Evolutionary conservation across 2,888 invertebrate species (phyloP).

Genomic region (Chrysolina oricalcia): DNA sequence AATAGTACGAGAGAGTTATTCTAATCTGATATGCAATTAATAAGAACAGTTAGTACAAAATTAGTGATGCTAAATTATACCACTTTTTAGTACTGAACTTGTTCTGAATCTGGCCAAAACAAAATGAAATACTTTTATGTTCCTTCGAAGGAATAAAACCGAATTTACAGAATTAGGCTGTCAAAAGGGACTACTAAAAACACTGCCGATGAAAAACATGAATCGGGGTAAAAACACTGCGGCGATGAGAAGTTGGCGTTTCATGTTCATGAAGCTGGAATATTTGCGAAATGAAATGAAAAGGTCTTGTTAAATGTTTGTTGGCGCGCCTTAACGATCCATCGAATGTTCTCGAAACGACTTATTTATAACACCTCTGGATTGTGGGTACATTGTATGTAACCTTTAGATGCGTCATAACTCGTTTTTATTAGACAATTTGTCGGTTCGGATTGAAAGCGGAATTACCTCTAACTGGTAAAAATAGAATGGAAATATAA

Average conservation of each 20-base stretch:
- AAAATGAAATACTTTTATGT: no score
- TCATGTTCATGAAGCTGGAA: neutral
- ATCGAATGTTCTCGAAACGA: neutral
- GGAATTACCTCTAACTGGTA: neutral
- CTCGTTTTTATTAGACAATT: neutral
- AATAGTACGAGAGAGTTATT: no score
- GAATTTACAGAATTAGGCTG: no score
- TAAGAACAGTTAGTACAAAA: no score
- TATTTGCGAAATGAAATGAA: neutral
- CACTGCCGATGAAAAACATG: neutral
- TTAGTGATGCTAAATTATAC: no score
- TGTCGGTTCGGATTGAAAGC: neutral
- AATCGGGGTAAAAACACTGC: neutral
- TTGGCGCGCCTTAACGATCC: neutral
- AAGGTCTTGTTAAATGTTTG: neutral
- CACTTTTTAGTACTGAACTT: no score
- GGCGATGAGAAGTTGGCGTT: neutral
- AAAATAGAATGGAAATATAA: no score
- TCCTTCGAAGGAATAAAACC: no score
- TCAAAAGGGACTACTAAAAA: neutral
- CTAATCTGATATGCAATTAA: no score
- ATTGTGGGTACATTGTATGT: constrained; percentile 19
- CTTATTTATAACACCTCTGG: neutral
- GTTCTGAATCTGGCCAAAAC: no score
- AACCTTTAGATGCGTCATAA: neutral